Percentiles rank a stretch among this genome's conserved stretches.
Conservation (phyloP, 2,113 vertebrate genomes). For the Narcine bancroftii region DNA sequence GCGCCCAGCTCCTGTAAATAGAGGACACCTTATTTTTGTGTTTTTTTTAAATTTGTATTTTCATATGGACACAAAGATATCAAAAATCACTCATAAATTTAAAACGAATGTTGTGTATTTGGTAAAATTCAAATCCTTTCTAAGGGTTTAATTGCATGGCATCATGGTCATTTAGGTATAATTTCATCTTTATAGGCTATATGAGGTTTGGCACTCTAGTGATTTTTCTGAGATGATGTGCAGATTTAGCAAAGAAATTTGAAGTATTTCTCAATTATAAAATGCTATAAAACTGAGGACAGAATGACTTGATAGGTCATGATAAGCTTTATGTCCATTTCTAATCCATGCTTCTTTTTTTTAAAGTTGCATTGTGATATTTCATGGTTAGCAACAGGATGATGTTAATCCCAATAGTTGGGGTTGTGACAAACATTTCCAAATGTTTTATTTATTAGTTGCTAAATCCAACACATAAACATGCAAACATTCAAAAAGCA, state of each 20-base stretch:
- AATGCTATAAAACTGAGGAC: not conserved
- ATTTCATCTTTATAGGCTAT: not conserved
- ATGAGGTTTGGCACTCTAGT: not conserved
- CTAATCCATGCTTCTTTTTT: not conserved
- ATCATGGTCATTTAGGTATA: not conserved
- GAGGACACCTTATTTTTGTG: not conserved
- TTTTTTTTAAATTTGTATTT: not conserved
- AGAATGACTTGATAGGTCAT: not conserved
- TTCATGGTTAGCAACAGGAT: not conserved
- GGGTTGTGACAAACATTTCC: not conserved
- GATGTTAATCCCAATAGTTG: not conserved
- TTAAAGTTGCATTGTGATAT: not conserved
- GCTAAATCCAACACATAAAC: too few relatives aligned
- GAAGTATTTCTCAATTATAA: not conserved
- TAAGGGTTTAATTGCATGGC: not conserved
- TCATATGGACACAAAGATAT: not conserved
- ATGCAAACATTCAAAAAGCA: too few relatives aligned
- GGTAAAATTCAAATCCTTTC: not conserved
- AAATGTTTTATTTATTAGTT: too few relatives aligned
- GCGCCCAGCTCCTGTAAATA: not conserved
- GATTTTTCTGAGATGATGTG: not conserved
- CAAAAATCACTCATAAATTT: not conserved
- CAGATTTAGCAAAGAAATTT: not conserved
- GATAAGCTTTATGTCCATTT: not conserved
- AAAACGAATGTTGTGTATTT: not conserved